phyloP scores from a whole-genome alignment of 2,888 invertebrate species.

The Caenorhabditis sp. region DNA sequence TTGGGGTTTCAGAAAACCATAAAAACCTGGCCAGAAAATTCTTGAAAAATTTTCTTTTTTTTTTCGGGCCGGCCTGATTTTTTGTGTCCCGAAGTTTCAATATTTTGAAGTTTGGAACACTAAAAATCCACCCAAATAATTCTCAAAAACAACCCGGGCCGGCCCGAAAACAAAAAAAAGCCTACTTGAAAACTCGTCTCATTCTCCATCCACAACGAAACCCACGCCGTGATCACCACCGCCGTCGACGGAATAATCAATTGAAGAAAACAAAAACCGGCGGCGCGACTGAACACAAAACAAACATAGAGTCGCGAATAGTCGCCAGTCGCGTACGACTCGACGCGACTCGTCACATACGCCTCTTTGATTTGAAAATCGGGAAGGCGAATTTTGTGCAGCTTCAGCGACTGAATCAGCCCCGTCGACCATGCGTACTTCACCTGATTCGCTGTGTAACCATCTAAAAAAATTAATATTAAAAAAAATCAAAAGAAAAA shows the following conservation, averaged over 20 bases:
- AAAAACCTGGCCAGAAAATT: too few relatives aligned
- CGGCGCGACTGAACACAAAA: slow-evolving; percentile 66
- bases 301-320: slow-evolving; percentile 70
- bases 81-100: too few relatives aligned
- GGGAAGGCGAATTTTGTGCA: slow-evolving; percentile 62
- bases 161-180: too few relatives aligned
- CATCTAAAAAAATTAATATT: slow-evolving; percentile 49
- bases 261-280: slow-evolving; percentile 70
- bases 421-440: slow-evolving; percentile 62
- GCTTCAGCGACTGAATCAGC: slow-evolving; percentile 50
- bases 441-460: slow-evolving; percentile 66
- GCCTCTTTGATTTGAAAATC: slow-evolving; percentile 67
- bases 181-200: slow-evolving; percentile 61
- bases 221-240: slow-evolving; percentile 70
- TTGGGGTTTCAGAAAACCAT: too few relatives aligned
- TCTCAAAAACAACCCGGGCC: too few relatives aligned
- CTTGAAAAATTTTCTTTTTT: too few relatives aligned
- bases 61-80: too few relatives aligned
- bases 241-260: slow-evolving; percentile 70
- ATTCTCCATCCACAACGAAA: slow-evolving; percentile 71
- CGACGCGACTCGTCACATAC: slow-evolving; percentile 62
- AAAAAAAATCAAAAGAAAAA: not conserved
- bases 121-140: too few relatives aligned
- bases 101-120: too few relatives aligned
- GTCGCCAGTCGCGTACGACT: slow-evolving; percentile 66